A percentile compares a stretch with the other conserved stretches of the same genome.
phyloP scores from a whole-genome alignment of 2,113 vertebrate species.

The Forbesichthys agassizii region DNA sequence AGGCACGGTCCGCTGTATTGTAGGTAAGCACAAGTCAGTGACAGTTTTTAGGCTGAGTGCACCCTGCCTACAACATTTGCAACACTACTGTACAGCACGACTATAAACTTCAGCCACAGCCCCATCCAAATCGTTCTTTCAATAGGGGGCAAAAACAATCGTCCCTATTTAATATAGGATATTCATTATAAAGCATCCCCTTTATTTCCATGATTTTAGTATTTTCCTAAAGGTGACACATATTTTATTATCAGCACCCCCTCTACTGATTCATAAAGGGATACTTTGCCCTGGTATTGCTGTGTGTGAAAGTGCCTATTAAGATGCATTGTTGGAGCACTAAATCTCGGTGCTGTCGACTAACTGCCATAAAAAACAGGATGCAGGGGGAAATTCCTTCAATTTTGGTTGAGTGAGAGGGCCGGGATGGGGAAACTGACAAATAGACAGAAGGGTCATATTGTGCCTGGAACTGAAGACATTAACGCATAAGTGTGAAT shows the following conservation, averaged over 20 bases:
- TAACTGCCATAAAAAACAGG: constrained; percentile 13
- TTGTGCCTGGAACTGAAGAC: constrained; percentile 20
- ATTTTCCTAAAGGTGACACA: constrained; percentile 48
- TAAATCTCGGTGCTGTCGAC: constrained; percentile 24
- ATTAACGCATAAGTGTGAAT: constrained; percentile 26
- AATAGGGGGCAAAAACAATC: constrained; percentile 16
- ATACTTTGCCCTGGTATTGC: constrained; percentile 17
- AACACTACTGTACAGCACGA: constrained; percentile 30
- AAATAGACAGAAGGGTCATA: constrained; percentile 32
- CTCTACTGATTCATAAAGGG: background rate
- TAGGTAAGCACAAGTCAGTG: constrained; percentile 47
- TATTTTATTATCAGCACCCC: constrained; percentile 39
- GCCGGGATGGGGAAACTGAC: constrained; percentile 23
- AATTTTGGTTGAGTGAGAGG: constrained; percentile 6
- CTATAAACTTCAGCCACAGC: constrained; percentile 44
- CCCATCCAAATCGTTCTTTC: constrained; percentile 43
- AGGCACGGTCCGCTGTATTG: constrained; percentile 63
- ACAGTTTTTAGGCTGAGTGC: constrained; percentile 58
- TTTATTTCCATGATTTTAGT: constrained; percentile 35
- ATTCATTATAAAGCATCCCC: constrained; percentile 34
- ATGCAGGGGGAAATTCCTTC: constrained; percentile 12
- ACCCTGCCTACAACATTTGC: constrained; percentile 39
- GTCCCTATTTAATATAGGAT: constrained; percentile 34
- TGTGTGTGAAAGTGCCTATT: constrained; percentile 38
- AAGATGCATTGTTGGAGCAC: constrained; percentile 30